Evolutionary conservation across 2,797 vertebrate species (phyloP).

Genomic region (Halcyon smyrnensis): DNA sequence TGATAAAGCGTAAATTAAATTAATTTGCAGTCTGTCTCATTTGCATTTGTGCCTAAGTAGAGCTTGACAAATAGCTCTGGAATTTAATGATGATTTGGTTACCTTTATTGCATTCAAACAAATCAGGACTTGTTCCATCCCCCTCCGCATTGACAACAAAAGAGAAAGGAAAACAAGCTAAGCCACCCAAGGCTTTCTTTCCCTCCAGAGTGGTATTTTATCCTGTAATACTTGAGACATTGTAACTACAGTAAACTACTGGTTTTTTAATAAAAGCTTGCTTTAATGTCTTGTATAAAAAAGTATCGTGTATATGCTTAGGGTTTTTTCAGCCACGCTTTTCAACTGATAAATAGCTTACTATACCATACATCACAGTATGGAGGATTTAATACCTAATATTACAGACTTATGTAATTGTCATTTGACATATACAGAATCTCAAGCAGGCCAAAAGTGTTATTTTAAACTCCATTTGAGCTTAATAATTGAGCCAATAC

Average conservation of each 20-base stretch:
- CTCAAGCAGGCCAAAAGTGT: background rate
- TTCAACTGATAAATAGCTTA: background rate
- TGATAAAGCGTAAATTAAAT: background rate
- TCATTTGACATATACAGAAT: background rate
- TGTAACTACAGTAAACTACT: background rate
- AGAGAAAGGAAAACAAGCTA: background rate
- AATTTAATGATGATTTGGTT: background rate
- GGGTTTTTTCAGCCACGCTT: background rate
- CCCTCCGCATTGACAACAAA: background rate
- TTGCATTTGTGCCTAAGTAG: background rate
- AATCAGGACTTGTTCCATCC: background rate
- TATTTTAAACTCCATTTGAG: background rate
- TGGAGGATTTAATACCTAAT: background rate
- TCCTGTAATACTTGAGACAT: background rate
- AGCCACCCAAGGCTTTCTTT: background rate
- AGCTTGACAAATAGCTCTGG: background rate
- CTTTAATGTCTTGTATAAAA: background rate
- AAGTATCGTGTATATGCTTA: background rate
- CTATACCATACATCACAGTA: background rate
- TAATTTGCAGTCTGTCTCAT: background rate
- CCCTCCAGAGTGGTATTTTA: background rate
- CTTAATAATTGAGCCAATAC: background rate
- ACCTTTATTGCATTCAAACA: background rate
- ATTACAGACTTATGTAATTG: background rate
- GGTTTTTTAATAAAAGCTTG: background rate